A percentile compares a stretch with the other conserved stretches of the same genome.
phyloP scores from a whole-genome alignment of 1,140 invertebrate genomes.

The Drosophila santomea region DNA sequence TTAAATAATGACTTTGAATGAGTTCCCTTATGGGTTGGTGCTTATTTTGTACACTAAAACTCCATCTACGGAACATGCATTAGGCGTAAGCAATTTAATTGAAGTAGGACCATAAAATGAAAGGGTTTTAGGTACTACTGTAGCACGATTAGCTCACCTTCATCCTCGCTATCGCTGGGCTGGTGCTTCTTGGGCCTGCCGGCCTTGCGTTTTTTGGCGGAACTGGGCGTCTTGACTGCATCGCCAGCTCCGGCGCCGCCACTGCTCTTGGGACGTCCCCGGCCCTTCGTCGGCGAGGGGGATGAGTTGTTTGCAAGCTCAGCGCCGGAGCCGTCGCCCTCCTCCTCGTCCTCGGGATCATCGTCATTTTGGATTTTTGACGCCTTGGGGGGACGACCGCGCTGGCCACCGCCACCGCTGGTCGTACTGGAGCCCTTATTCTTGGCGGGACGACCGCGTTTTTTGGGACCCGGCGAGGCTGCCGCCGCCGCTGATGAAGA shows the following conservation, averaged over 20 bases:
- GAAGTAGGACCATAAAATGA: too few species aligned
- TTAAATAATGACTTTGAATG: too few species aligned
- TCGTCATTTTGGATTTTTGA: constrained; percentile 26
- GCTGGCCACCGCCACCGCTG: constrained; percentile 18
- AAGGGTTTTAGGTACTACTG: neutral
- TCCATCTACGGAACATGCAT: too few species aligned
- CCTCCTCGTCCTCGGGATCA: constrained; percentile 25
- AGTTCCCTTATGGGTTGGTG: neutral
- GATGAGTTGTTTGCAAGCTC: neutral
- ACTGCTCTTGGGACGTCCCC: constrained; percentile 63
- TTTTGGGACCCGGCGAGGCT: constrained; percentile 14
- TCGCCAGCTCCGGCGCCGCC: neutral
- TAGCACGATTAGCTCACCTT: constrained; percentile 14
- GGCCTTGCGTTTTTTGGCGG: constrained; percentile 62
- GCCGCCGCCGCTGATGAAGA: constrained; percentile 7
- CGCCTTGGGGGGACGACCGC: constrained; percentile 41
- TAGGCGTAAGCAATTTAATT: too few species aligned
- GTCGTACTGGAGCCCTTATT: constrained; percentile 17
- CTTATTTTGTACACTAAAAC: neutral
- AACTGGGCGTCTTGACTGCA: constrained; percentile 27
- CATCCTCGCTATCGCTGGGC: constrained; percentile 57
- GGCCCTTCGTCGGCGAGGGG: constrained; percentile 50
- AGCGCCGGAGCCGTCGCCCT: constrained; percentile 6
- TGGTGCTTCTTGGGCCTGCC: constrained; percentile 60
- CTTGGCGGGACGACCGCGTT: constrained; percentile 62